phyloP scores from a whole-genome alignment of 1,140 invertebrate species.

The Adelges cooleyi region DNA sequence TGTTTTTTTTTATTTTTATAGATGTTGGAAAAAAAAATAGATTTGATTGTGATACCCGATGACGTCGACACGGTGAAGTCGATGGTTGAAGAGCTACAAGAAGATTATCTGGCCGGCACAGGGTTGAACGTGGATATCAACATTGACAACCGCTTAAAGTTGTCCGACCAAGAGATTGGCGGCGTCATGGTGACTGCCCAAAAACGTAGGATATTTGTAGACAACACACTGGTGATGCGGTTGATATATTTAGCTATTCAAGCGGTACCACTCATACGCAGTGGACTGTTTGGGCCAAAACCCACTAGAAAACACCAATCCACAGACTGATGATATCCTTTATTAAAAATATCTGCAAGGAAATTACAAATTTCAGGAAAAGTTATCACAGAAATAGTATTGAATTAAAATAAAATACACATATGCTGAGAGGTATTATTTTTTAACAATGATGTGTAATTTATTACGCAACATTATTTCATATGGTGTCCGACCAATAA shows the following conservation, averaged over 20 bases:
- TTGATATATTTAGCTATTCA: neutral
- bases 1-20: neutral
- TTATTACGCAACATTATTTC: too few relatives aligned
- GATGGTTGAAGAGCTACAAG: neutral
- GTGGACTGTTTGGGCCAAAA: conserved; percentile 2
- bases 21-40: neutral
- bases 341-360: too few relatives aligned
- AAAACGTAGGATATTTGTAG: neutral
- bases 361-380: too few relatives aligned
- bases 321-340: too few relatives aligned
- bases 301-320: neutral
- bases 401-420: too few relatives aligned
- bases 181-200: neutral
- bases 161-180: neutral
- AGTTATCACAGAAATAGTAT: too few relatives aligned
- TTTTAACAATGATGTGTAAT: too few relatives aligned
- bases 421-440: too few relatives aligned
- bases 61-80: neutral
- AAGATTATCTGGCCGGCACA: neutral
- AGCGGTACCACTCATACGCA: neutral
- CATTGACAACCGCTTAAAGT: neutral
- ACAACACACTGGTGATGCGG: neutral
- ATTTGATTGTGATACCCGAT: neutral
- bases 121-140: neutral
- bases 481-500: too few relatives aligned